phyloP scores from a whole-genome alignment of 2,113 vertebrate genomes.

The Columba livia region DNA sequence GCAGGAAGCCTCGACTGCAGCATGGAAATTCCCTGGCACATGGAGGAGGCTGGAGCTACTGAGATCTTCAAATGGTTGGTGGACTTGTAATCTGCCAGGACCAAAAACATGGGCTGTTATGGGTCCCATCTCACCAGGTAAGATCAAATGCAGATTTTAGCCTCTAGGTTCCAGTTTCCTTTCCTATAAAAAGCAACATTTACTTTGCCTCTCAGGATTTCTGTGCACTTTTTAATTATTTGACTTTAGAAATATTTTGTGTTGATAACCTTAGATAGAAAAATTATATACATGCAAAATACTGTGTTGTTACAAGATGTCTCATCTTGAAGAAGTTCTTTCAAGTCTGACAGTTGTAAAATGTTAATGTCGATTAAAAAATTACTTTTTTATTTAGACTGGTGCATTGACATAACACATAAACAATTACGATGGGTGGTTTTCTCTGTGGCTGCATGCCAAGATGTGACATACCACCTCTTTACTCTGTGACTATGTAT shows the following conservation, averaged over 20 bases:
- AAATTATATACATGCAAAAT: background rate
- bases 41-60: background rate
- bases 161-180: background rate
- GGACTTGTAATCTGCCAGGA: background rate
- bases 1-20: background rate
- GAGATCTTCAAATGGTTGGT: background rate
- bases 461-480: background rate
- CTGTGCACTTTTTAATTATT: background rate
- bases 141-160: background rate
- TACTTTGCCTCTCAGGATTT: background rate
- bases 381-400: background rate
- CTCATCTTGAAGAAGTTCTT: background rate
- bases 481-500: background rate
- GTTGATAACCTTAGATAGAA: background rate
- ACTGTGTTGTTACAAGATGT: background rate
- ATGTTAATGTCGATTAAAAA: background rate
- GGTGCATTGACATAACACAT: background rate
- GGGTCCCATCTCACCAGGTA: background rate
- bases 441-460: background rate
- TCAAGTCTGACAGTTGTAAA: background rate
- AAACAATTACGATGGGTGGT: background rate
- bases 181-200: background rate
- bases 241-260: background rate
- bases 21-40: background rate
- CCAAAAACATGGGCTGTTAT: accelerated